Percentiles rank a stretch among this genome's conserved stretches.
Evolutionary conservation across 2,797 vertebrate species (phyloP).

Genomic region (Meda fulgida): DNA sequence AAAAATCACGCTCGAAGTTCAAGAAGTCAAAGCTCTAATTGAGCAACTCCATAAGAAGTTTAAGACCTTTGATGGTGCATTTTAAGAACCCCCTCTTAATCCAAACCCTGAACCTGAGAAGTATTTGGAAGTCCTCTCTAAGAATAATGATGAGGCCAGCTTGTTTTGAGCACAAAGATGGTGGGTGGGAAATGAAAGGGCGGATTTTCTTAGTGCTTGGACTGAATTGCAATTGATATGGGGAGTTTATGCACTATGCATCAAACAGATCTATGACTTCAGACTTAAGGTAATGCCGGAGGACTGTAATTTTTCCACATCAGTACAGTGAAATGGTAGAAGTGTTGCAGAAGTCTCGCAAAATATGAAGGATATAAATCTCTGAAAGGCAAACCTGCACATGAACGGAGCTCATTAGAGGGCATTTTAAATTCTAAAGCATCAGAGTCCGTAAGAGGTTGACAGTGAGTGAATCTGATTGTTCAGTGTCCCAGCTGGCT

Average conservation of each 20-base stretch:
- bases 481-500: constrained; percentile 53
- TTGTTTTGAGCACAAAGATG: constrained; percentile 40
- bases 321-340: constrained; percentile 18
- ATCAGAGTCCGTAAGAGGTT: constrained; percentile 31
- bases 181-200: constrained; percentile 51
- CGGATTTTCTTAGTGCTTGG: constrained; percentile 28
- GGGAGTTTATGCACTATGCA: constrained; percentile 44
- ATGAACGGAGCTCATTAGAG: constrained; percentile 54
- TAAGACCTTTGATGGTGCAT: constrained; percentile 46
- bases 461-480: constrained; percentile 57
- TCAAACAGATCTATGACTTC: constrained; percentile 33
- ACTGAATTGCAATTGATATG: constrained; percentile 51
- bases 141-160: constrained; percentile 54
- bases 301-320: constrained; percentile 30
- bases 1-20: constrained; percentile 33
- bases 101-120: constrained; percentile 41
- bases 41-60: constrained; percentile 49
- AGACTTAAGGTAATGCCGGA: constrained; percentile 38
- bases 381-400: constrained; percentile 43
- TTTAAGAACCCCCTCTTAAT: constrained; percentile 40
- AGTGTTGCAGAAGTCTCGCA: constrained; percentile 37
- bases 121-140: constrained; percentile 16
- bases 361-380: constrained; percentile 43
- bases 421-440: constrained; percentile 54
- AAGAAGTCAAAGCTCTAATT: constrained; percentile 42